Conservation (phyloP, 2,888 invertebrate genomes). For the Platycheirus rosarum region DNA sequence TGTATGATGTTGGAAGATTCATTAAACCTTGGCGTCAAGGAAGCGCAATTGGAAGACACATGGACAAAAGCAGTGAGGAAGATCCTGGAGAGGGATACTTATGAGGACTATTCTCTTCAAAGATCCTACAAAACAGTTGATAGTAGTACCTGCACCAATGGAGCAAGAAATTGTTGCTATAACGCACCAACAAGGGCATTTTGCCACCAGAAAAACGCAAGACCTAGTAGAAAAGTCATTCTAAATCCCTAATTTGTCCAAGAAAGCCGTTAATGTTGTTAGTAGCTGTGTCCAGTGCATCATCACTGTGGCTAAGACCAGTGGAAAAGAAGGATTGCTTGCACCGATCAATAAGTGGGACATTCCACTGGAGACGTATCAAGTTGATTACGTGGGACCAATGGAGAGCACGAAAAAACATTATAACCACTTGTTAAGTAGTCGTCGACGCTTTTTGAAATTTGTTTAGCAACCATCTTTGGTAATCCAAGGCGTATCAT, state of each 20-base stretch:
- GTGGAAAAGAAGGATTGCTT: conserved; percentile 78
- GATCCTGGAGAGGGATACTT: conserved; percentile 36
- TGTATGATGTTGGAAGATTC: conserved; percentile 18
- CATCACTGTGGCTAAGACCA: conserved; percentile 73
- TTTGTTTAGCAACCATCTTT: conserved; percentile 3
- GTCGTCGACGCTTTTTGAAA: conserved; percentile 76
- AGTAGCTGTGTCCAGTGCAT: conserved; percentile 65
- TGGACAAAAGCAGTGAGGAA: conserved; percentile 51
- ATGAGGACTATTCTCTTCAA: conserved; percentile 58
- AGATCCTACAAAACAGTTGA: conserved; percentile 28
- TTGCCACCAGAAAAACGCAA: conserved; percentile 76
- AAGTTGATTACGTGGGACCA: conserved; percentile 79
- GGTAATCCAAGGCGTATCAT: conserved; percentile 76
- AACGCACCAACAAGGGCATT: conserved; percentile 79
- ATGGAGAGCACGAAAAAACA: conserved; percentile 75
- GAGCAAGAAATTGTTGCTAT: conserved; percentile 77
- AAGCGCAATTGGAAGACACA: conserved; percentile 12
- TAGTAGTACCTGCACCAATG: conserved; percentile 78
- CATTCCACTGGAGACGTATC: conserved; percentile 76
- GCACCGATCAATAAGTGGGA: conserved; percentile 77
- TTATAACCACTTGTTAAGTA: conserved; percentile 78
- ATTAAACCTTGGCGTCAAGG: neutral
- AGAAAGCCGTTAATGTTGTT: conserved; percentile 54
- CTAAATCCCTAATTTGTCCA: conserved; percentile 68
- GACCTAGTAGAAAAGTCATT: conserved; percentile 75